Conservation (phyloP, 2,888 invertebrate genomes). For the Nephrocerus scutellatus region DNA sequence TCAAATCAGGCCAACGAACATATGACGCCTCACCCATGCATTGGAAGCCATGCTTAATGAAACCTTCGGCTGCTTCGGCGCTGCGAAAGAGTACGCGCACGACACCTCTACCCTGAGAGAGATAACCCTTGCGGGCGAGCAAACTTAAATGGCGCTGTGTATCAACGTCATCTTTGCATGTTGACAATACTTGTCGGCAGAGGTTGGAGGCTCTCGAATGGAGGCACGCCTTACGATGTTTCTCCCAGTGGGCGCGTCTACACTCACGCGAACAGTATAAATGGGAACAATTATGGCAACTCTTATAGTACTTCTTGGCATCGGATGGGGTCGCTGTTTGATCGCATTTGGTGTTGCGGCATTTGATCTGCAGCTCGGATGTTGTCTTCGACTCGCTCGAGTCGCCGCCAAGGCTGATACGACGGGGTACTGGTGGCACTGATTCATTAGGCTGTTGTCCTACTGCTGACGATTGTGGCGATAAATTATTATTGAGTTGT, state of each 20-base stretch:
- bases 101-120: conserved; percentile 80
- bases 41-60: conserved; percentile 69
- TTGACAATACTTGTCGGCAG: conserved; percentile 76
- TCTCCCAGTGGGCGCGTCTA: conserved; percentile 86
- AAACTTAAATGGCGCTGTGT: conserved; percentile 71
- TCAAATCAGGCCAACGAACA: conserved; percentile 75
- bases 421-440: conserved; percentile 42
- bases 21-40: conserved; percentile 76
- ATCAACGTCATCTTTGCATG: conserved; percentile 70
- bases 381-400: conserved; percentile 45
- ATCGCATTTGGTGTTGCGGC: conserved; percentile 75
- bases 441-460: too few relatives aligned
- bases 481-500: conserved; percentile 10
- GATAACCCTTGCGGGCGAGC: conserved; percentile 75
- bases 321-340: conserved; percentile 64
- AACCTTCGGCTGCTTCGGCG: conserved; percentile 77
- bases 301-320: conserved; percentile 78
- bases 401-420: conserved; percentile 56
- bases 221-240: conserved; percentile 82
- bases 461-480: neutral
- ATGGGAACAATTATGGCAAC: conserved; percentile 91
- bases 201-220: conserved; percentile 85
- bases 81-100: conserved; percentile 87
- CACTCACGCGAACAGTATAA: conserved; percentile 90
- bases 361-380: conserved; percentile 53